A percentile compares a stretch with the other conserved stretches of the same genome.
Evolutionary conservation across 2,797 vertebrate genomes (phyloP).

Genomic region (Varecia variegata): DNA sequence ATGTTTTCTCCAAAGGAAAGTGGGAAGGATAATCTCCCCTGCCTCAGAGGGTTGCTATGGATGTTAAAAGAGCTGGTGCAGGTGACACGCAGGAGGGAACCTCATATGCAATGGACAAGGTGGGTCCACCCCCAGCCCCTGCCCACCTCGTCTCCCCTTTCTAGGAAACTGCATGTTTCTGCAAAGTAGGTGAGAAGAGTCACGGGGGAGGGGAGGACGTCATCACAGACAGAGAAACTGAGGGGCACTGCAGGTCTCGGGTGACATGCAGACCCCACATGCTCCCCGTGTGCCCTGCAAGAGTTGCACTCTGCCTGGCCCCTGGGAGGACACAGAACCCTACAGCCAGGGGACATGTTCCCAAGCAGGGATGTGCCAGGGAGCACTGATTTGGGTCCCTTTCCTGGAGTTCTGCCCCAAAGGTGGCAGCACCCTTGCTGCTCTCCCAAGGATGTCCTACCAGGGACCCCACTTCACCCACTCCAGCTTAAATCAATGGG

Average conservation of each 20-base stretch:
- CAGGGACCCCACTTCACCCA: not conserved
- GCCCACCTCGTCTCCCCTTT: not conserved
- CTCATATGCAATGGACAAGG: not conserved
- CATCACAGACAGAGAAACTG: accelerated
- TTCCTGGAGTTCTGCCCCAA: not conserved
- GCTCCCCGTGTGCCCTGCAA: no score
- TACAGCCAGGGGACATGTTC: not conserved
- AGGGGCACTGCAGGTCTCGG: not conserved
- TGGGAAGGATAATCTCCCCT: no score
- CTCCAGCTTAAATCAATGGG: not conserved
- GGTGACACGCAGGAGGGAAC: accelerated
- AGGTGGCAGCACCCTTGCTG: not conserved
- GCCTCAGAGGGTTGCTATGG: not conserved
- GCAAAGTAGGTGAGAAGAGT: not conserved
- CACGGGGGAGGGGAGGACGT: not conserved
- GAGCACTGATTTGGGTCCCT: not conserved
- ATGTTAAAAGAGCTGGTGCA: not conserved
- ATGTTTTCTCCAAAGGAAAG: not conserved
- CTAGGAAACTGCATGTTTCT: not conserved
- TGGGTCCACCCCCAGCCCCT: accelerated
- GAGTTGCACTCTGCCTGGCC: not conserved
- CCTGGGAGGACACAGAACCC: no score
- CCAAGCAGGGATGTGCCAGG: not conserved
- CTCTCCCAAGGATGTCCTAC: no score
- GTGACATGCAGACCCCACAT: not conserved